Evolutionary conservation across 2,113 vertebrate species (phyloP).

Genomic region (Murina feae): DNA sequence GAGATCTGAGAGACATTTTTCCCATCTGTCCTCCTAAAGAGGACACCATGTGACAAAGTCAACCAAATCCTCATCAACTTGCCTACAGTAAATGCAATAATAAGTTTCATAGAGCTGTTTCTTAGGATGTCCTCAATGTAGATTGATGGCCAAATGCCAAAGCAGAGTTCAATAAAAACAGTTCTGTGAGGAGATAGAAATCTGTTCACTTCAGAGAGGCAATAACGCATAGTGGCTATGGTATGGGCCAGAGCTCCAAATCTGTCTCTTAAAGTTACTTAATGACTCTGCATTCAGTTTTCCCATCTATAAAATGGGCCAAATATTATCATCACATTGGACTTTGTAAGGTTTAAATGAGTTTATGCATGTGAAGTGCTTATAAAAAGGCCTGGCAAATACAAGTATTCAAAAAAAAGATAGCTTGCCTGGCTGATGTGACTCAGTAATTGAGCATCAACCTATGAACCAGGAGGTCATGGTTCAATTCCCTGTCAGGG

Average conservation of each 20-base stretch:
- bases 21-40: constrained; percentile 44
- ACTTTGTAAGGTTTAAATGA: constrained; percentile 28
- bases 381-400: background rate
- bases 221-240: background rate
- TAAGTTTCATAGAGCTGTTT: background rate
- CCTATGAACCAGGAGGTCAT: too few relatives aligned
- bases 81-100: background rate
- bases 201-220: background rate
- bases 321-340: background rate
- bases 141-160: background rate
- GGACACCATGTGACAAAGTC: background rate
- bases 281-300: background rate
- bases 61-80: constrained; percentile 43
- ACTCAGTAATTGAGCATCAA: too few relatives aligned
- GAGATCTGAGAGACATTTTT: constrained; percentile 33
- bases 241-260: background rate
- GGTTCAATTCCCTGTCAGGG: too few relatives aligned
- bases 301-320: background rate
- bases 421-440: too few relatives aligned
- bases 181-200: background rate
- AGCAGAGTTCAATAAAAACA: background rate
- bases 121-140: background rate
- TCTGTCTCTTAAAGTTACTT: background rate
- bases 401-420: background rate
- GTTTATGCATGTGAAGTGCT: background rate